Percentiles rank a stretch among this genome's conserved stretches.
phyloP scores from a whole-genome alignment of 2,797 vertebrate species.

The Morus bassanus region DNA sequence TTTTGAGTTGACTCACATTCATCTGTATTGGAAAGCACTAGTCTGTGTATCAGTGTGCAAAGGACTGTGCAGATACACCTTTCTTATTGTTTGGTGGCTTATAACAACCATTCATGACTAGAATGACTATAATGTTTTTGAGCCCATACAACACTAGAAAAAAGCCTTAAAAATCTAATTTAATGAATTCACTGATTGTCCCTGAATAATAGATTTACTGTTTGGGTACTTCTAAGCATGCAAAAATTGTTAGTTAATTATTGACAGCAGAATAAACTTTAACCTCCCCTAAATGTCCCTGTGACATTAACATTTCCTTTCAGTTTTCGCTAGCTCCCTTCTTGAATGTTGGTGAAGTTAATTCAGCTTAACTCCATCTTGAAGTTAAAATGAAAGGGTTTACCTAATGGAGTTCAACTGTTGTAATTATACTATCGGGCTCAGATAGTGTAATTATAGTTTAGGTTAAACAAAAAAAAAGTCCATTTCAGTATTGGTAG shows the following conservation, averaged over 20 bases:
- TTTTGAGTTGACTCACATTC: neutral
- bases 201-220: neutral
- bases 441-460: neutral
- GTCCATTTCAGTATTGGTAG: neutral
- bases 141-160: neutral
- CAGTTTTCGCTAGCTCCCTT: neutral
- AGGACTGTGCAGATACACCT: neutral
- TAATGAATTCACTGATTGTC: neutral
- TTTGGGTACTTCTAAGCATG: neutral
- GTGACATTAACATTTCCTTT: neutral
- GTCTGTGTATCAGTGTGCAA: neutral
- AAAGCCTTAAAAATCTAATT: neutral
- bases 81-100: neutral
- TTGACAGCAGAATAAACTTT: neutral
- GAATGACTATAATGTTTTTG: neutral
- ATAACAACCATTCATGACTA: neutral
- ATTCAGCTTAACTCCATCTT: neutral
- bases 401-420: neutral
- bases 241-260: neutral
- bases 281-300: neutral
- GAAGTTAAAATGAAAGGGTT: neutral
- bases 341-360: neutral
- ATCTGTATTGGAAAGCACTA: neutral
- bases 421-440: neutral
- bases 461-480: neutral